Evolutionary conservation across 1,140 invertebrate genomes (phyloP).

Genomic region (Apis cerana): DNA sequence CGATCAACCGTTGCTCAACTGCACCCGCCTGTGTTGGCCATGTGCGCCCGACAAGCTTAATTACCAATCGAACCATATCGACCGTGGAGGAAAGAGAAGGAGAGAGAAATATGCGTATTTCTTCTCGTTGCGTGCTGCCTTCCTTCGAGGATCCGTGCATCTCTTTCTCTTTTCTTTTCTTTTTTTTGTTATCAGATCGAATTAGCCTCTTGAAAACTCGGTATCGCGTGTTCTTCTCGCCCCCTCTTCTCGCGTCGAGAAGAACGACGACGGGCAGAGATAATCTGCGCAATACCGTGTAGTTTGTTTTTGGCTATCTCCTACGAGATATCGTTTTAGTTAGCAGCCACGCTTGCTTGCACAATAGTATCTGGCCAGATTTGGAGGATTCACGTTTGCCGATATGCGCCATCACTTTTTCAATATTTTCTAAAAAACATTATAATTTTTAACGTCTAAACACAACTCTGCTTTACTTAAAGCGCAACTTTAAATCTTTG

Average conservation of each 20-base stretch:
- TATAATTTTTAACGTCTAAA: too few relatives aligned
- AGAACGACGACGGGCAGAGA: not conserved
- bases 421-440: too few relatives aligned
- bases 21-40: not conserved
- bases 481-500: too few relatives aligned
- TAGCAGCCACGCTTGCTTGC: too few relatives aligned
- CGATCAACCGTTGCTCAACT: slow-evolving; percentile 37
- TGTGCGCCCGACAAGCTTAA: slow-evolving; percentile 5
- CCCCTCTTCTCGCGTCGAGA: too few relatives aligned
- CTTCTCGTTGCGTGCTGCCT: not conserved
- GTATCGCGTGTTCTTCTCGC: too few relatives aligned
- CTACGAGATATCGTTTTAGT: too few relatives aligned
- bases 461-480: too few relatives aligned
- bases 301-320: not conserved
- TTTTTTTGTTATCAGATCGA: slow-evolving; percentile 2
- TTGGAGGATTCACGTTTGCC: too few relatives aligned
- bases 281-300: not conserved
- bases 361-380: too few relatives aligned
- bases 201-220: not conserved
- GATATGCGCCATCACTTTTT: too few relatives aligned
- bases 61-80: slow-evolving; percentile 13
- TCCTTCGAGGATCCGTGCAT: not conserved
- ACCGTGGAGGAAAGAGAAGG: too few relatives aligned
- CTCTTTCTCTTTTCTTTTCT: not conserved
- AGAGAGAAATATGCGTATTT: slow-evolving; percentile 14